A percentile compares a stretch with the other conserved stretches of the same genome.
Evolutionary conservation across 2,888 invertebrate species (phyloP).

Genomic region (Oxystoma pomonae): DNA sequence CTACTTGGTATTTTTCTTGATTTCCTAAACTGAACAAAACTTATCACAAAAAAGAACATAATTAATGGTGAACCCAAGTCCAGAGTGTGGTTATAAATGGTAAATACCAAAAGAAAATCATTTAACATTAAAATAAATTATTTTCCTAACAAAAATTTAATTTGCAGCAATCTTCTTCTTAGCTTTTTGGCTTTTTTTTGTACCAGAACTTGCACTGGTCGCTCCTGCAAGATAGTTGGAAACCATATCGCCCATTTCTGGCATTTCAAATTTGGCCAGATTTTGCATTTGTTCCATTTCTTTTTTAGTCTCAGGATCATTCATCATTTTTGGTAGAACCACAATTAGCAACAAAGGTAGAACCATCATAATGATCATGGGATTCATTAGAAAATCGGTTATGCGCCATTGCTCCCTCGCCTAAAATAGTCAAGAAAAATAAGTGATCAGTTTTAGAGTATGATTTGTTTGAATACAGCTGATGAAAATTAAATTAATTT

Average conservation of each 20-base stretch:
- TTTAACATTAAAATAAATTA: too few species aligned
- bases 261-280: slow-evolving; percentile 80
- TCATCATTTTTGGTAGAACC: slow-evolving; percentile 94
- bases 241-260: slow-evolving; percentile 94
- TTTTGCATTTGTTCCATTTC: slow-evolving; percentile 89
- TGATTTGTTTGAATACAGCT: neutral
- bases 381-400: slow-evolving; percentile 94
- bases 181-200: slow-evolving; percentile 37
- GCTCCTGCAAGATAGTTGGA: slow-evolving; percentile 83
- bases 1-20: too few species aligned
- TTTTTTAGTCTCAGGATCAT: slow-evolving; percentile 95
- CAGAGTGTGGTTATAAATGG: too few species aligned
- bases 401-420: slow-evolving; percentile 93
- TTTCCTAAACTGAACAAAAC: too few species aligned
- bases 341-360: slow-evolving; percentile 86
- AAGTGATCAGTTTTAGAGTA: neutral
- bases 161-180: slow-evolving; percentile 33
- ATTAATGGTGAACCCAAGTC: too few species aligned
- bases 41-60: too few species aligned
- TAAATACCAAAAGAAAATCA: too few species aligned
- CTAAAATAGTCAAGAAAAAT: slow-evolving; percentile 71
- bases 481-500: too few species aligned
- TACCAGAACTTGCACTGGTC: slow-evolving; percentile 45
- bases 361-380: slow-evolving; percentile 98
- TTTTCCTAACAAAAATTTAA: too few species aligned